Base-by-base conservation (phyloP, 2,113 vertebrate genomes). In the Amia ocellicauda region DNA sequence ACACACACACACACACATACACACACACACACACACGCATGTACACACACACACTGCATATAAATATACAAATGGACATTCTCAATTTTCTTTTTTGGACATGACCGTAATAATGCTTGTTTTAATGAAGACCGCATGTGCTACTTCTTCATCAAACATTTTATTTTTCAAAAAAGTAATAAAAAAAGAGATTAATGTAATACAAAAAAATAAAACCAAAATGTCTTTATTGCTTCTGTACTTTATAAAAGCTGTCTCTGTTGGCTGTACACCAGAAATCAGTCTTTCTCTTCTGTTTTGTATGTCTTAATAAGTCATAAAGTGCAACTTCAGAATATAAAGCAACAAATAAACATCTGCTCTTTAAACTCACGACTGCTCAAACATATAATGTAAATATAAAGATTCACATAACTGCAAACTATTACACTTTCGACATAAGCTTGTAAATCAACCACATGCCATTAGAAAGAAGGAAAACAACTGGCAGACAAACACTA, bases 301-400 rank as follows among this genome's bases (percentile, higher is more conserved):
- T 64, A 50, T 20, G 19, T 62, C 45, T 66, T 66, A 50, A 17
- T 20, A 20, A 50, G 16, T 66, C 55, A 58, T 66, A 66, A 66
- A 66, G 63, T 66, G 63, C 63, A 58, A 50, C 45, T 26, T 47
- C 22, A 24, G 24, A 49, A 36, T 36, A 11, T 29, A 56, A 64
- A 64, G 62, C 43, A 56, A 64, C 52, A 26, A 7, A 22, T 49
- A 58, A 47, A 40, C 49, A 43, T 23, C 23, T 62, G 24, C 27
- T 62, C 19, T 23, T 9, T 28, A 22, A 2, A n/a, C n/a, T 49
- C 20, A 29, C 27, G 19, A 22, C 27, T 43, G 31, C 11, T 36
- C 31, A 36, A 36, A 7, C 31, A 36, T 11, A 42, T 47, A 55
- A 36, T 11, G 13, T 23, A 50, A n/a, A 50, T 20, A 29, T 51